Evolutionary conservation across 2,888 invertebrate genomes (phyloP), one percentile per base, ranked within the genome.

Genomic region (Papilio demoleus): DNA sequence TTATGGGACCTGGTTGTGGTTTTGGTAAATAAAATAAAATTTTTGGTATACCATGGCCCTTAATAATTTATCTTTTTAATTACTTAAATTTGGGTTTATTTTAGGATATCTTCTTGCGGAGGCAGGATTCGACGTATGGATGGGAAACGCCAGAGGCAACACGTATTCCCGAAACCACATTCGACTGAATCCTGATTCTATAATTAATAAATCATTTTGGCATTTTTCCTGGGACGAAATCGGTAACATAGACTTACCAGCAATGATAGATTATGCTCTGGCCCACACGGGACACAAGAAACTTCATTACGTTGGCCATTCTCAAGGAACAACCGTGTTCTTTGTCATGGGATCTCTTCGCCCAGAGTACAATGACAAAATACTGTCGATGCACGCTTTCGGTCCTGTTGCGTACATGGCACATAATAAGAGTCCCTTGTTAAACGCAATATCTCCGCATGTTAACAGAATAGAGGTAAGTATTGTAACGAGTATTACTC

Each of bases 71-170:
- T 38, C 0, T 36, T 14, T 38, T 12, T 38, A n/a, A n/a, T 11
- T 38, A 12, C 38, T 47, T 22, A 17, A 9, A 2, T 22, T 11
- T 22, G 11, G 4, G 8, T 1, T 1, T 47, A 2, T 24, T 47
- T 1, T 22, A 45, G 45, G 45, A 36, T 50, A 17, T 11, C 22
- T 56, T 31, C 92, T 96, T 72, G 93, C 95, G 0, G 95, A 96
- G 73, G 86, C 91, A 17, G 96, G 96, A 14, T 96, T 95, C 77
- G 96, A 96, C 76, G 95, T 96, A 0, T 98, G 97, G 97, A 85
- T 98, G 84, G 97, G 97, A 8, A 98, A 98, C 84, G 94, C 95
- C 9, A 90, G 97, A 68, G 97, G 97, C 1, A 97, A 97, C 84
- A 94, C 94, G 0, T 97, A 97, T 83, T 95, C 95, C 8, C 92